phyloP scores from a whole-genome alignment of 2,113 vertebrate genomes.

The Trogon melanurus region DNA sequence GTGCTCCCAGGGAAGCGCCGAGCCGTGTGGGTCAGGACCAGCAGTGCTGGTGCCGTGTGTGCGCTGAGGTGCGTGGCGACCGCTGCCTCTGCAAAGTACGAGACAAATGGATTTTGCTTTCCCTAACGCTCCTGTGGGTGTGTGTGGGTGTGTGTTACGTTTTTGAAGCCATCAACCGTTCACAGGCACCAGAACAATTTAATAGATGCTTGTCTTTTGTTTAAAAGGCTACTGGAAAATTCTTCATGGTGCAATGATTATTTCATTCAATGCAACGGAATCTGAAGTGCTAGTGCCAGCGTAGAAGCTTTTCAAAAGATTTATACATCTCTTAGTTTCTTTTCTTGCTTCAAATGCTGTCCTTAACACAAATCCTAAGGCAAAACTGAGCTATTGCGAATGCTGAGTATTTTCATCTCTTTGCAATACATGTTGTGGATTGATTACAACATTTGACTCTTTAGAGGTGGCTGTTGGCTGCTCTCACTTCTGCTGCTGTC shows the following conservation, averaged over 20 bases:
- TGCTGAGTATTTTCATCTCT: background rate
- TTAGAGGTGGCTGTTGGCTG: background rate
- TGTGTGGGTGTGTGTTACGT: background rate
- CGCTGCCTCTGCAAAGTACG: background rate
- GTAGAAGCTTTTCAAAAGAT: background rate
- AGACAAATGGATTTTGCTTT: background rate
- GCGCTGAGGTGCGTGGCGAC: fast-evolving
- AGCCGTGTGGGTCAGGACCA: background rate
- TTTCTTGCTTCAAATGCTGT: background rate
- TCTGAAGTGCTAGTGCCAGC: background rate
- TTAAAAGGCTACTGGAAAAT: background rate
- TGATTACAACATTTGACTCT: background rate
- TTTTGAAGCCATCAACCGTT: background rate
- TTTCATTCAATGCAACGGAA: background rate
- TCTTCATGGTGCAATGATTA: background rate
- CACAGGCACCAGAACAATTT: background rate
- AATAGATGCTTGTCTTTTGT: background rate
- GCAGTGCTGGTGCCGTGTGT: background rate
- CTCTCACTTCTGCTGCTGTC: background rate
- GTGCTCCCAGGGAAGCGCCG: background rate
- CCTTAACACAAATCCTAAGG: background rate
- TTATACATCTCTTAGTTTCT: background rate
- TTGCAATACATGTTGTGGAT: background rate
- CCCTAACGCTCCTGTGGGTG: too few species aligned
- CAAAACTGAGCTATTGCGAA: background rate